Evolutionary conservation across 1,140 invertebrate species (phyloP), one percentile per base, ranked within the genome.

Genomic region (Drosophila teissieri): DNA sequence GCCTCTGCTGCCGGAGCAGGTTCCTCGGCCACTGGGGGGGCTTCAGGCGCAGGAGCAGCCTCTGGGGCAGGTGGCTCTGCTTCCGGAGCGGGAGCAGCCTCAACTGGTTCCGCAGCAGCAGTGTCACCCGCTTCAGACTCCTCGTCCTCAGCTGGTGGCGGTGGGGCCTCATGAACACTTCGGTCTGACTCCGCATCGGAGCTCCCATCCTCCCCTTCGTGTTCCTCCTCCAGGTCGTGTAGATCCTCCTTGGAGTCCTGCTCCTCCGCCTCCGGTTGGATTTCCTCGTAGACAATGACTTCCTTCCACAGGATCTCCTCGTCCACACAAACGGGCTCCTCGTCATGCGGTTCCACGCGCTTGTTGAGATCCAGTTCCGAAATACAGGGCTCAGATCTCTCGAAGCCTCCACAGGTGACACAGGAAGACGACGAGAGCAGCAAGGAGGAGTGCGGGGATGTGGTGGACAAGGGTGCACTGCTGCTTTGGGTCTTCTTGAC

Each of bases 191-290:
- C 74, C n/a, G 45, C 48, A 24, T 61, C 73, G 17, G 63, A 76
- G 0, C 31, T 34, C 22, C 24, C 31, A 3, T 10, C 24, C 3
- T 49, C 73, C 1, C 10, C 58, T 10, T 27, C 73, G 0, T 3
- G 44, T 22, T 76, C 72, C n/a, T 42, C 72, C 37, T 75, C 73
- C 12, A 58, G 0, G 0, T 48, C 67, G 1, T 17, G 12, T n/a
- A 0, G 37, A 40, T 10, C 24, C 6, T 68, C 73, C 17, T 24
- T 67, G 7, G 44, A 44, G 24, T 68, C 62, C n/a, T 58, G 36
- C 17, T 75, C 89, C 65, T 84, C 83, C 64, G 77, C 83, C 70
- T 78, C 91, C 69, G 93, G 92, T 83, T 92, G 91, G 67, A 91
- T 42, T 44, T 90, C 81, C 22, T 90, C 85, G 27, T 81, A 89